Base-by-base conservation (phyloP, 2,797 vertebrate genomes). In the Squalus acanthias region DNA sequence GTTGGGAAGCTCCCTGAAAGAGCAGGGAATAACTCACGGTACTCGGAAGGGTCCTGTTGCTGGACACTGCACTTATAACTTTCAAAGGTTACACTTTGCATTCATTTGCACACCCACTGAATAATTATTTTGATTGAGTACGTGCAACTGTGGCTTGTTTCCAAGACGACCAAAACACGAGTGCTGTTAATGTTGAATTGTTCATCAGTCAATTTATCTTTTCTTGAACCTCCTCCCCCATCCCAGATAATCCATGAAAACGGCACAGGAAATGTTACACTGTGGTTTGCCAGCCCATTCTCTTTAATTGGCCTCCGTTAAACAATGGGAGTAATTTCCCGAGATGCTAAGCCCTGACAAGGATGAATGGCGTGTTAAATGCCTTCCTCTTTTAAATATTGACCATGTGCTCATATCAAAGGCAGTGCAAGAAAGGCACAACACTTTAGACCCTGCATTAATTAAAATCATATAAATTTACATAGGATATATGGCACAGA, bases 31-130 rank as follows among this genome's bases (percentile, higher is more conserved):
- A 24, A 67, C 3, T 46, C 79, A 46, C 46, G 39, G 63, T 93
- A 69, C 46, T 24, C 13, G 65, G 63, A 69, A 93, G 20, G 24
- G n/a, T 9, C 24, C 91, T 69, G 65, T 69, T 46, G n/a, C 63
- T 39, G 65, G 91, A n/a, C n/a, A 39, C 39, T 69, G n/a, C 91
- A 93, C 65, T 93, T 46, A 69, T 10, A 46, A 93, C 63, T 93
- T 93, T 67, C 17, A 93, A 93, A 93, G 91, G 63, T 93, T n/a
- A 69, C 65, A 93, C 65, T 93, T 93, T 93, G 91, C 91, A 93
- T 93, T 93, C 65, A 93, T 69, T 69, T 93, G n/a, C 65, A 69
- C 91, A 93, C 91, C 65, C 91, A 93, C 63, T 46, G 91, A 93
- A 65, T 93, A 65, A 93, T 93, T 69, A 93, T 69, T 93, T 93